Percentiles rank a stretch among this genome's conserved stretches.
These are phyloP conservation scores for Drosophila dives DNA, from an alignment of 2,888 invertebrate genomes.

Conservation along the genomic window DNA sequence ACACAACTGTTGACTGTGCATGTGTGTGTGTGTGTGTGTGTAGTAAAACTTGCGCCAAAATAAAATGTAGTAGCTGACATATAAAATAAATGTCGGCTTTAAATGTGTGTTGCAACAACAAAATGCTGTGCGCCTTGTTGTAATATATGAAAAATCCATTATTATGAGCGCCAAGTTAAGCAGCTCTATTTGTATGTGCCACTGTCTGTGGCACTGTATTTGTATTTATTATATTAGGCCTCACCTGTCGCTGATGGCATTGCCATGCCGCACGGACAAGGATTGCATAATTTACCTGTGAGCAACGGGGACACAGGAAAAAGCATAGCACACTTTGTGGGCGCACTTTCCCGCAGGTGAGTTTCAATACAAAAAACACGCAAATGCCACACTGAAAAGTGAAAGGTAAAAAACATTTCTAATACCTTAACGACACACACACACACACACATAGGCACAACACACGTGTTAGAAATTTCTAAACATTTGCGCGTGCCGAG, in stretches of 20 bases:
- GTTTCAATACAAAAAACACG: slow-evolving; percentile 10
- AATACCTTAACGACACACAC: slow-evolving; percentile 39
- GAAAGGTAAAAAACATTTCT: slow-evolving; percentile 56
- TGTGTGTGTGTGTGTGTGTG: background rate
- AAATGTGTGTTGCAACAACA: slow-evolving; percentile 22
- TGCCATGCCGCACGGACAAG: slow-evolving; percentile 70
- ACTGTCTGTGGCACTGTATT: slow-evolving; percentile 9
- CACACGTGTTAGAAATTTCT: slow-evolving; percentile 77
- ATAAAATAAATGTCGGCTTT: background rate
- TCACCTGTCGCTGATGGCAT: slow-evolving; percentile 68
- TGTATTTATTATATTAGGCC: slow-evolving; percentile 2
- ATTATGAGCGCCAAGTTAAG: slow-evolving; percentile 80
- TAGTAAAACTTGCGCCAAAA: slow-evolving; percentile 38
- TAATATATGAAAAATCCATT: slow-evolving; percentile 78
- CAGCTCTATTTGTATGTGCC: slow-evolving; percentile 7
- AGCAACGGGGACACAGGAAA: slow-evolving; percentile 81
- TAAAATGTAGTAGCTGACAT: slow-evolving; percentile 39
- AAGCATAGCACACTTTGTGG: slow-evolving; percentile 46
- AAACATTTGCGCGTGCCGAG: slow-evolving; percentile 79
- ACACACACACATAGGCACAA: background rate
- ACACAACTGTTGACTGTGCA: slow-evolving; percentile 15
- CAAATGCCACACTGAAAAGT: slow-evolving; percentile 14
- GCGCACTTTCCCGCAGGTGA: slow-evolving; percentile 63
- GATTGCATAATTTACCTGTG: slow-evolving; percentile 85
- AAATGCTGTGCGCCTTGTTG: slow-evolving; percentile 76